phyloP scores from a whole-genome alignment of 2,888 invertebrate species.

The Lithophane leautieri region DNA sequence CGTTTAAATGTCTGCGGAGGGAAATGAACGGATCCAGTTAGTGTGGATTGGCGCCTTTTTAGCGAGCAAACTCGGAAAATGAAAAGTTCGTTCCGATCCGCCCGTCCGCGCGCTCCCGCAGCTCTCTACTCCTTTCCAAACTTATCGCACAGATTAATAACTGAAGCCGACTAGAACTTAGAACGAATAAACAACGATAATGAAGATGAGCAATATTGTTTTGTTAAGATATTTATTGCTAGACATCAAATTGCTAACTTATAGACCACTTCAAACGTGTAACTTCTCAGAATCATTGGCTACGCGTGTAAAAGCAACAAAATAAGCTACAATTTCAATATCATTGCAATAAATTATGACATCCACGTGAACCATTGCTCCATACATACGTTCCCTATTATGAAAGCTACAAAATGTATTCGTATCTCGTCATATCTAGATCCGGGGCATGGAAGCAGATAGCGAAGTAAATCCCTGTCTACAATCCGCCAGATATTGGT shows the following conservation, averaged over 20 bases:
- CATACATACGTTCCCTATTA: constrained; percentile 32
- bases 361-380: constrained; percentile 31
- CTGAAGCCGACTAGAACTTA: constrained; percentile 63
- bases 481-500: constrained; percentile 60
- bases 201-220: constrained; percentile 25
- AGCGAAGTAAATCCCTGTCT: constrained; percentile 54
- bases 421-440: constrained; percentile 53
- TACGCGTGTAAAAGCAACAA: constrained; percentile 15
- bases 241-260: constrained; percentile 23
- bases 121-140: constrained; percentile 64
- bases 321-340: constrained; percentile 28
- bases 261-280: constrained; percentile 28
- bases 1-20: constrained; percentile 69
- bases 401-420: constrained; percentile 48
- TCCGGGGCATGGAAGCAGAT: constrained; percentile 49
- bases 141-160: constrained; percentile 77
- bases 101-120: constrained; percentile 32
- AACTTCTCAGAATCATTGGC: constrained; percentile 29
- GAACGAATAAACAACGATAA: constrained; percentile 44
- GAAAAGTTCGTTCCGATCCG: constrained; percentile 60
- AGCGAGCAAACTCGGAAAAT: constrained; percentile 55
- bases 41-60: constrained; percentile 67
- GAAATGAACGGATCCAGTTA: constrained; percentile 69
- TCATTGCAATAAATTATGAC: constrained; percentile 35
- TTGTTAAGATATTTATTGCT: constrained; percentile 23